phyloP scores from a whole-genome alignment of 2,113 vertebrate genomes.

The Promerops cafer region DNA sequence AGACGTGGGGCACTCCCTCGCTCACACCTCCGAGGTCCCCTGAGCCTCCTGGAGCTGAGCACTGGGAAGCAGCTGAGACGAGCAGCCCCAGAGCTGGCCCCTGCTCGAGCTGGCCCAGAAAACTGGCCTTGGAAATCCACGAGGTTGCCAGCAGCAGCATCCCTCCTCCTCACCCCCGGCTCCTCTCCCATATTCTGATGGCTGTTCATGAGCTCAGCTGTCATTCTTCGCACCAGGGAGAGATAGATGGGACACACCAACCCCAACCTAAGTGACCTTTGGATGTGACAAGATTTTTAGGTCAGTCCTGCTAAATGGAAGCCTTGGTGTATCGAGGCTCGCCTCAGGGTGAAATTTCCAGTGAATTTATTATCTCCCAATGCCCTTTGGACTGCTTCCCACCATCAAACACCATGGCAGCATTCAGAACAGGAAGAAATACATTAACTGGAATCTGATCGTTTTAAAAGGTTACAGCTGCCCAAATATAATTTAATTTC shows the following conservation, averaged over 20 bases:
- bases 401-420: slow-evolving; percentile 82
- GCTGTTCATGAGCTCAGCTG: slow-evolving; percentile 72
- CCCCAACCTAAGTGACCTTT: slow-evolving; percentile 78
- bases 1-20: background rate
- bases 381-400: slow-evolving; percentile 81
- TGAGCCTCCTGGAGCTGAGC: too few relatives aligned
- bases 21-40: background rate
- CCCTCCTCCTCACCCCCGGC: background rate
- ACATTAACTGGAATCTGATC: slow-evolving; percentile 84
- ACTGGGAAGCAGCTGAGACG: background rate
- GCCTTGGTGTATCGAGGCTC: slow-evolving; percentile 71
- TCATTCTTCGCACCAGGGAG: slow-evolving; percentile 69
- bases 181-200: slow-evolving; percentile 63
- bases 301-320: slow-evolving; percentile 78
- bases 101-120: background rate
- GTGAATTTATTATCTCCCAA: slow-evolving; percentile 84
- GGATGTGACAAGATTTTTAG: slow-evolving; percentile 84
- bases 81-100: background rate
- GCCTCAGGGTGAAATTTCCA: slow-evolving; percentile 79
- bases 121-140: background rate
- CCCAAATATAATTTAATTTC: slow-evolving; percentile 88
- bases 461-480: slow-evolving; percentile 85
- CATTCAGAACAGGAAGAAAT: slow-evolving; percentile 83
- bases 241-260: slow-evolving; percentile 78
- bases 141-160: background rate